Conservation (phyloP, 2,888 invertebrate genomes). For the Lepidochrysops patricia region DNA sequence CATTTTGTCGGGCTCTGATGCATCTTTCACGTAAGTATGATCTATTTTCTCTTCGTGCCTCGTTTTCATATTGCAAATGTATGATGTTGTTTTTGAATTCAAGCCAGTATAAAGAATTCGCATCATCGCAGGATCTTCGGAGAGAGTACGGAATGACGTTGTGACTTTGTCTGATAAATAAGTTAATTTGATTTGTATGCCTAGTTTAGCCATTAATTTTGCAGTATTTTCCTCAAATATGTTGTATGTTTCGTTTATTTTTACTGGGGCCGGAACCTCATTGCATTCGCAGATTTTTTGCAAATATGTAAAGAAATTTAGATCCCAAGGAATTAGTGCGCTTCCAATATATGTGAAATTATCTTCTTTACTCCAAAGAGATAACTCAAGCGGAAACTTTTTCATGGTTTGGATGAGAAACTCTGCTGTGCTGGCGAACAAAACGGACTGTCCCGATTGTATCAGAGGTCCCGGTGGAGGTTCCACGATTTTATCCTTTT, state of each 20-base stretch:
- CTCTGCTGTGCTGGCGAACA: conserved; percentile 56
- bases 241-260: conserved; percentile 55
- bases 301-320: conserved; percentile 42
- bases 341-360: conserved; percentile 49
- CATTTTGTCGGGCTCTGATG: conserved; percentile 36
- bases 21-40: conserved; percentile 41
- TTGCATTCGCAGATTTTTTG: conserved; percentile 37
- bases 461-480: conserved; percentile 58
- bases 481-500: conserved; percentile 39
- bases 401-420: conserved; percentile 55
- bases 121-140: conserved; percentile 51
- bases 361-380: conserved; percentile 62
- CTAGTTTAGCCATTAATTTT: conserved; percentile 54
- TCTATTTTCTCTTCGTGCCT: conserved; percentile 53
- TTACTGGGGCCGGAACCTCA: conserved; percentile 36
- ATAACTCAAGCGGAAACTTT: conserved; percentile 48
- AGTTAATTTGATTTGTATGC: conserved; percentile 53
- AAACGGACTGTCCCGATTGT: conserved; percentile 60
- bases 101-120: conserved; percentile 61
- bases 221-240: conserved; percentile 61
- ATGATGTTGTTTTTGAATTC: conserved; percentile 60
- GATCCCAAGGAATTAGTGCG: conserved; percentile 53
- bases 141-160: conserved; percentile 55
- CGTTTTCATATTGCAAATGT: conserved; percentile 60
- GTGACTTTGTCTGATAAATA: conserved; percentile 52